Evolutionary conservation across 2,113 vertebrate species (phyloP).

Genomic region (Tauraco erythrolophus): DNA sequence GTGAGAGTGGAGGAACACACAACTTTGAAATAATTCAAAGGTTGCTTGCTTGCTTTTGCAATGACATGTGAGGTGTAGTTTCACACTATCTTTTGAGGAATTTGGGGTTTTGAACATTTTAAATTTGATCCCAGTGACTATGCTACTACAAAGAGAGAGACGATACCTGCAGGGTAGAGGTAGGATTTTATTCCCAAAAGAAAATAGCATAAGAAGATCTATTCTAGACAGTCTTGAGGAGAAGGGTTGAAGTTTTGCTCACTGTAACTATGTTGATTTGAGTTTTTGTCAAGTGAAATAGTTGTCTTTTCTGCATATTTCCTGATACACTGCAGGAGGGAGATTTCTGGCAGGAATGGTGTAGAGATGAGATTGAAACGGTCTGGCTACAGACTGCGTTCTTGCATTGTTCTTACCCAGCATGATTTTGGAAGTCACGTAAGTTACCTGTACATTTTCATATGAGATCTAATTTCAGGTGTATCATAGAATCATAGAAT

Average conservation of each 20-base stretch:
- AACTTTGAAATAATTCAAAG: conserved; percentile 5
- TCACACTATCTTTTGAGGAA: not conserved
- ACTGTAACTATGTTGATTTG: not conserved
- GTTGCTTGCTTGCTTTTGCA: not conserved
- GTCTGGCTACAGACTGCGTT: fast-evolving
- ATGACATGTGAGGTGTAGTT: not conserved
- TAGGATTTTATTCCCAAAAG: conserved; percentile 19
- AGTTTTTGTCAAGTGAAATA: not conserved
- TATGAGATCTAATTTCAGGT: not conserved
- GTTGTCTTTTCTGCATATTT: not conserved
- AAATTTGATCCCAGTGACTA: not conserved
- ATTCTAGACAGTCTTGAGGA: not conserved
- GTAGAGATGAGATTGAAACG: not conserved
- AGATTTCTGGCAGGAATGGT: not conserved
- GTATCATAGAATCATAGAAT: too few relatives aligned
- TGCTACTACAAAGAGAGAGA: conserved; percentile 8
- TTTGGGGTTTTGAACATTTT: conserved; percentile 30
- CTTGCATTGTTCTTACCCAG: not conserved
- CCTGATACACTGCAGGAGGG: not conserved
- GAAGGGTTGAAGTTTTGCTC: not conserved
- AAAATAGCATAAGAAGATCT: not conserved
- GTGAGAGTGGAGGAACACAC: not conserved
- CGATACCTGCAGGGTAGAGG: conserved; percentile 16
- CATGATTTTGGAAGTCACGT: not conserved
- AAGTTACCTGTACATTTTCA: not conserved